Evolutionary conservation across 2,888 invertebrate species (phyloP).

Genomic region (Chironomus riparius): DNA sequence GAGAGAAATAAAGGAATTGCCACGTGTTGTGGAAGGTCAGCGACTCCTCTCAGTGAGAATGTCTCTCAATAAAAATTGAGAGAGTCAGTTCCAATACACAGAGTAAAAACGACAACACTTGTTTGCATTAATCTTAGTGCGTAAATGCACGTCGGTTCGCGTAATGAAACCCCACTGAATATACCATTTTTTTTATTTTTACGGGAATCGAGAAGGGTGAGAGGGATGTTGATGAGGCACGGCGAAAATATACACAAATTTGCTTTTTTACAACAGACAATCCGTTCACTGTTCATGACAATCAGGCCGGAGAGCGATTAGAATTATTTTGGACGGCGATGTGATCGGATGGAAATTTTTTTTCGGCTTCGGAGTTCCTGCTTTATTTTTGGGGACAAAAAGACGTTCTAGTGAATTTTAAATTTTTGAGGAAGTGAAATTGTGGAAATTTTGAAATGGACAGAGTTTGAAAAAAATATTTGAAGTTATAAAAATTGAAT

Average conservation of each 20-base stretch:
- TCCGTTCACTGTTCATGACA: not conserved
- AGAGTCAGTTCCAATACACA: not conserved
- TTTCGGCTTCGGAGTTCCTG: not conserved
- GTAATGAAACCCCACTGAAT: not conserved
- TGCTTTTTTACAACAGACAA: not conserved
- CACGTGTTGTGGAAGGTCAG: constrained; percentile 9
- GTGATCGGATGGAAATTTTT: constrained; percentile 7
- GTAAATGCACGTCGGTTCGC: constrained; percentile 9
- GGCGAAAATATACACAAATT: not conserved
- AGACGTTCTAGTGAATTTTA: too few species aligned
- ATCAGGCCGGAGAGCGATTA: not conserved
- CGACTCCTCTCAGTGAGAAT: not conserved
- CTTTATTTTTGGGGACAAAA: too few species aligned
- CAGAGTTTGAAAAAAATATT: too few species aligned
- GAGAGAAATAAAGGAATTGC: not conserved
- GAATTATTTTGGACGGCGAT: constrained; percentile 16
- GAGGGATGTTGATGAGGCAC: not conserved
- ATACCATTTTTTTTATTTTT: too few species aligned
- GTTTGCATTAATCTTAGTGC: constrained; percentile 26
- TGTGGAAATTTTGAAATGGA: too few species aligned
- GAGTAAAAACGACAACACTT: constrained; percentile 2
- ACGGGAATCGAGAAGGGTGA: not conserved
- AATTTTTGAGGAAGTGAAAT: too few species aligned
- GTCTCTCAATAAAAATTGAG: not conserved
- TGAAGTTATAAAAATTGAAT: too few species aligned